Evolutionary conservation across 1,140 invertebrate genomes (phyloP), one percentile per base, ranked within the genome.

Genomic region (Papilio xuthus): DNA sequence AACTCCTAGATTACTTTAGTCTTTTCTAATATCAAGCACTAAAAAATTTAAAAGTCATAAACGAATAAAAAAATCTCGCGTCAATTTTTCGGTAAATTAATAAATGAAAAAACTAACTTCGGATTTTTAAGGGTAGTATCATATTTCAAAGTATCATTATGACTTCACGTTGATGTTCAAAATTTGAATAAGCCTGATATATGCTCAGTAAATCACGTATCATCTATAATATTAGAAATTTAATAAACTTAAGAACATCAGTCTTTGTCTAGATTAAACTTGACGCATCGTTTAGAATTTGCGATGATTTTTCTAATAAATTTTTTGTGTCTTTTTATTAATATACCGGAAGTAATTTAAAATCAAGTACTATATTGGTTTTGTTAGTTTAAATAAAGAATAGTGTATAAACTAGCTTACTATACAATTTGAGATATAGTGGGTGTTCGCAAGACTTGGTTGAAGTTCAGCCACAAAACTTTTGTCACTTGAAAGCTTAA

Each of bases 181-280:
- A 67, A 67, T 67, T 67, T 67, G 60, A 67, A 67, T 67, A 67
- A 67, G 60, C 26, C 15, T 67, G 60, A 67, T 67, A 67, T 60
- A 60, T 60, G 20, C 4, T 67, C 26, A 60, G 6, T 60, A 26
- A 67, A 32, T 67, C 12, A 32, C 23, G 26, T 67, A 67, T 32
- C 60, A 63, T 67, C 23, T 28, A 67, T 67, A 10, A 3, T 3
- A 60, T 60, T 60, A 60, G 20, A 12, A 2, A 26, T 28, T 13
- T 67, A 28, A 67, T 67, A 28, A 67, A 67, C 13, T 28, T 32
- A 28, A 28, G 23, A 13, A 28, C 60, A 32, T 32, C 60, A 32
- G 23, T 67, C 60, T 15, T 26, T 67, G 23, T 67, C 26, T 15
- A 18, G 15, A 32, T 13, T 32, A 28, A 67, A 0, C 13, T 28